These are phyloP conservation scores for Manduca sexta DNA, from an alignment of 1,140 invertebrate genomes.

Conservation along the genomic window DNA sequence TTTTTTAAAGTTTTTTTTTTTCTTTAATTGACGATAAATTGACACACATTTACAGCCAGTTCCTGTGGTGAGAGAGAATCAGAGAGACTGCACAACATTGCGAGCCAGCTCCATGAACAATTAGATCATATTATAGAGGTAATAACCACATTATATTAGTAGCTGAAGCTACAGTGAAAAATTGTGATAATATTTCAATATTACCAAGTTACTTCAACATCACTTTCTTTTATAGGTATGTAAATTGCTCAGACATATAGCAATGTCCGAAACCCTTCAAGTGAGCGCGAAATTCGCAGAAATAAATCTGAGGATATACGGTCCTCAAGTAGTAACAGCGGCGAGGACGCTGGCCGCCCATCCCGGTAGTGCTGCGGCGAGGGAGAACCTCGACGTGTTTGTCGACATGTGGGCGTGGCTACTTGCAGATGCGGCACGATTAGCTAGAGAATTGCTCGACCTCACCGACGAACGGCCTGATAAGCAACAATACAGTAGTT, in stretches of 20 bases:
- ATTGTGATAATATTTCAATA: too few species aligned
- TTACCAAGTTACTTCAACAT: too few species aligned
- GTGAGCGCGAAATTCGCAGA: constrained; percentile 97
- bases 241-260: constrained; percentile 96
- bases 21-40: too few species aligned
- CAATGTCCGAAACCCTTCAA: constrained; percentile 93
- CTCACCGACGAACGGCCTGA: constrained; percentile 83
- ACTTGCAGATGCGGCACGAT: constrained; percentile 88
- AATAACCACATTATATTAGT: constrained; percentile 8
- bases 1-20: too few species aligned
- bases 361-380: constrained; percentile 94
- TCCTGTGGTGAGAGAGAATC: constrained; percentile 71
- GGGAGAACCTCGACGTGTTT: constrained; percentile 98
- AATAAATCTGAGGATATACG: constrained; percentile 94
- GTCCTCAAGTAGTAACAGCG: constrained; percentile 94
- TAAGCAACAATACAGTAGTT: constrained; percentile 94
- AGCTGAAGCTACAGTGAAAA: too few species aligned
- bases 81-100: constrained; percentile 71
- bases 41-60: constrained; percentile 68
- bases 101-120: constrained; percentile 73
- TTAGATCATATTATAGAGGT: constrained; percentile 75
- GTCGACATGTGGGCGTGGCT: constrained; percentile 98
- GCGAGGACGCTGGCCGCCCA: constrained; percentile 93
- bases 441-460: constrained; percentile 93
- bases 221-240: constrained; percentile 85